Evolutionary conservation across 2,113 vertebrate genomes (phyloP), one percentile per base, ranked within the genome.

Genomic region (Oceanites oceanicus): DNA sequence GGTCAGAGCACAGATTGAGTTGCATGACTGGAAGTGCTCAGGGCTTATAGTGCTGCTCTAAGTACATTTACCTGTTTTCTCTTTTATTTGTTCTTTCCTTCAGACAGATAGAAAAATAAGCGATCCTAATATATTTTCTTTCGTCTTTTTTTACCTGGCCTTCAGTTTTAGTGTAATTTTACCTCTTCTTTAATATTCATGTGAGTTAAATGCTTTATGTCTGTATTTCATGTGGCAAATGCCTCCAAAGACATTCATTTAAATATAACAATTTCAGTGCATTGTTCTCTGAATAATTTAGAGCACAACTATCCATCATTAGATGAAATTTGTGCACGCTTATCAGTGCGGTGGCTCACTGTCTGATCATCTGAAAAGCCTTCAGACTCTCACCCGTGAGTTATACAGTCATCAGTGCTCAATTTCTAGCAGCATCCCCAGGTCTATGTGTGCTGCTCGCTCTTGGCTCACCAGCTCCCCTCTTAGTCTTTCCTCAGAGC

Each of bases 361-460:
- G 93, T 88, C 42, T 86, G 71, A 49, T 93, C n/a, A 47, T 58
- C 58, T 56, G 40, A 53, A 90, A 81, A 91, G 63, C 63, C 73
- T 91, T 81, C 55, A 80, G 55, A 36, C 27, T 70, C n/a, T 73
- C 13, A 65, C 22, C 25, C 3, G 2, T 63, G 44, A 65, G 40
- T 75, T 87, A 66, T 9, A 6, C 45, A 72, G 44, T 56, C 62
- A 36, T 70, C 49, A 83, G 17, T 13, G 17, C 45, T 67, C 76
- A 67, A 3, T 77, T 91, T 88, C 53, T 62, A 66, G 72, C 63
- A 73, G 40, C 42, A 62, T 59, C 47, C 29, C 50, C 7, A 14
- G 50, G 13, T 29, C 47, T 55, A 2, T 1, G 0, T 52, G 4
- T 2, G 0, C 66, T 3, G 3, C n/a, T 26, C 30, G 68, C 40